A percentile compares a stretch with the other conserved stretches of the same genome.
Evolutionary conservation across 2,797 vertebrate genomes (phyloP).

Genomic region (Macropus fuliginosus): DNA sequence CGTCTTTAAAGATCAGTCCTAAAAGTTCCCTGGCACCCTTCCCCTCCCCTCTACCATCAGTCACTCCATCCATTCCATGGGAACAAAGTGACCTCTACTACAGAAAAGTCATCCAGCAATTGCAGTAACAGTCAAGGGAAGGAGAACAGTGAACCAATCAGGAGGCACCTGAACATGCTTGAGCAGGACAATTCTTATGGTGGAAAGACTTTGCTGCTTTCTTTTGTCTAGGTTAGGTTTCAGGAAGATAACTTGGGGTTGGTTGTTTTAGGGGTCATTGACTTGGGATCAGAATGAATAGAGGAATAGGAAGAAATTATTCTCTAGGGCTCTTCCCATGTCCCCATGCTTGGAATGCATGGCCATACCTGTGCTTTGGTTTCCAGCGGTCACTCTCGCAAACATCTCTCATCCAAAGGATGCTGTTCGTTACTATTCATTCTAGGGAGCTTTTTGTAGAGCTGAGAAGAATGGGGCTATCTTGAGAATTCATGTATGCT

Average conservation of each 20-base stretch:
- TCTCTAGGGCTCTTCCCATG: not conserved
- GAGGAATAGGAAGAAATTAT: slow-evolving; percentile 41
- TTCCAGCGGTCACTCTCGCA: not conserved
- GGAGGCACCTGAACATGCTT: not conserved
- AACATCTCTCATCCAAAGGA: not conserved
- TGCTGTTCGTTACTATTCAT: not conserved
- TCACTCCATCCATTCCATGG: not conserved
- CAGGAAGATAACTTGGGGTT: slow-evolving; percentile 6
- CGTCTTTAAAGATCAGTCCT: not conserved
- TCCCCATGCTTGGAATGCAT: not conserved
- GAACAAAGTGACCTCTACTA: not conserved
- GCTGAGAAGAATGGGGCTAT: not conserved
- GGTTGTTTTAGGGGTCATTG: slow-evolving; percentile 48
- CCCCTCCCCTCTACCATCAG: not conserved
- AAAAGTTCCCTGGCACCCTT: not conserved
- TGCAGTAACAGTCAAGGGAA: not conserved
- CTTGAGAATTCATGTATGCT: not conserved
- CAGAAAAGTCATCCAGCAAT: not conserved
- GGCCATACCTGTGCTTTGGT: not conserved
- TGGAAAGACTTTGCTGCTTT: slow-evolving; percentile 7
- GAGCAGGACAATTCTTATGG: not conserved
- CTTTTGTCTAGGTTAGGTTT: slow-evolving; percentile 1
- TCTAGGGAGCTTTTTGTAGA: not conserved
- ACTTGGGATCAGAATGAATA: slow-evolving; percentile 19
- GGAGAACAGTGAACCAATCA: not conserved